Evolutionary conservation across 2,113 vertebrate genomes (phyloP).

Genomic region (Oophaga pumilio): DNA sequence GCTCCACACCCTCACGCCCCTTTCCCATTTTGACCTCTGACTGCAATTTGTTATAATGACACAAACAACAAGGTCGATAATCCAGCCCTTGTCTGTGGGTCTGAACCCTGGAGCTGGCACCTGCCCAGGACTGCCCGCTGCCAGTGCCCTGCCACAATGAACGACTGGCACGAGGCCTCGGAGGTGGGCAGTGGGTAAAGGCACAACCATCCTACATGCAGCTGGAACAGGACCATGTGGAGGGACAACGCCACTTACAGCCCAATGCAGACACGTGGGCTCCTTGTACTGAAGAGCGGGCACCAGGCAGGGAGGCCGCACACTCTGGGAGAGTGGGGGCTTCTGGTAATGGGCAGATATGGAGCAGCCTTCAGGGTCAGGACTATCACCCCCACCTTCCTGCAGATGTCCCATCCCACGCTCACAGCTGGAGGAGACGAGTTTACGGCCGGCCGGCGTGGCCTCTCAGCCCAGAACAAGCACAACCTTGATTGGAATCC

Average conservation of each 20-base stretch:
- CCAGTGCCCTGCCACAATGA: neutral
- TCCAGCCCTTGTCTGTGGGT: neutral
- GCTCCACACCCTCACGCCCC: neutral
- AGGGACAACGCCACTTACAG: neutral
- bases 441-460: neutral
- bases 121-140: no score
- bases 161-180: neutral
- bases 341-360: slow-evolving; percentile 63
- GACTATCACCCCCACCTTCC: neutral
- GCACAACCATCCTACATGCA: neutral
- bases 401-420: neutral
- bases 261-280: neutral
- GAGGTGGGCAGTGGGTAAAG: neutral
- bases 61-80: slow-evolving; percentile 2
- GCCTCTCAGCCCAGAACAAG: slow-evolving; percentile 22
- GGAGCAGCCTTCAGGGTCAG: neutral
- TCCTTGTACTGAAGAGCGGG: neutral
- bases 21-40: slow-evolving; percentile 35
- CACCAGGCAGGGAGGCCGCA: neutral
- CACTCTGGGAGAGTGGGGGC: slow-evolving; percentile 36
- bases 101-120: no score
- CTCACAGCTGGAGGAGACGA: slow-evolving; percentile 26
- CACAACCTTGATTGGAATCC: slow-evolving; percentile 14
- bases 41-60: slow-evolving; percentile 42
- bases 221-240: neutral